Percentiles rank a stretch among this genome's conserved stretches.
Evolutionary conservation across 2,113 vertebrate genomes (phyloP).

Genomic region (Pterocles orientalis): DNA sequence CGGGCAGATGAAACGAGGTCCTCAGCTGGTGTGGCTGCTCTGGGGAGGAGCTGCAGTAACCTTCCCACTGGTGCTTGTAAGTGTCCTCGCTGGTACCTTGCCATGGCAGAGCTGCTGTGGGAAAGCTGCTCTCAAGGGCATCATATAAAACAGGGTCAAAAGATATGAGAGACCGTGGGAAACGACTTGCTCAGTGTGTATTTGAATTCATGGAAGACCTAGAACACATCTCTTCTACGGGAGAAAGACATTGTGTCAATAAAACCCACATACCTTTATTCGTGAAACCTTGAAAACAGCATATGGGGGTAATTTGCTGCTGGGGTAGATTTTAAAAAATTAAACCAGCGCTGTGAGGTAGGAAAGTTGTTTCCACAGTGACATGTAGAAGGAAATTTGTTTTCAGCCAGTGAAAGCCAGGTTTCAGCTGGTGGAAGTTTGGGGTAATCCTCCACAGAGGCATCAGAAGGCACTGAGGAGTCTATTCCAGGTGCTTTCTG

Average conservation of each 20-base stretch:
- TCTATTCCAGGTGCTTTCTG: background rate
- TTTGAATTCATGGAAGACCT: background rate
- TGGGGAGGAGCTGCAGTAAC: background rate
- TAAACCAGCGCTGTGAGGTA: background rate
- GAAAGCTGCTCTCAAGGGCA: background rate
- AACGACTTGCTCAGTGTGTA: background rate
- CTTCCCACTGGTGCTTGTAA: background rate
- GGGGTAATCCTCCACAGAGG: background rate
- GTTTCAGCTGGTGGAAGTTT: background rate
- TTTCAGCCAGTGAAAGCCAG: background rate
- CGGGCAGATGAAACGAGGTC: background rate
- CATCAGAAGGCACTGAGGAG: background rate
- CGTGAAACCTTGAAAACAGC: background rate
- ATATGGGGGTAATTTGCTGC: background rate
- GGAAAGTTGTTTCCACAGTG: background rate
- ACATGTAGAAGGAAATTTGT: background rate
- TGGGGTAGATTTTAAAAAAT: background rate
- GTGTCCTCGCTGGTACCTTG: background rate
- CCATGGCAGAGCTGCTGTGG: background rate
- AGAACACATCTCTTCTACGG: background rate
- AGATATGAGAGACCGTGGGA: background rate
- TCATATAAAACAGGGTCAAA: background rate
- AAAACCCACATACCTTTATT: accelerated
- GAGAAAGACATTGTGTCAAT: background rate
- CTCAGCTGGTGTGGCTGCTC: background rate